Percentiles rank a stretch among this genome's conserved stretches.
Evolutionary conservation across 2,888 invertebrate species (phyloP).

Genomic region (Gandaritis pyraliata): DNA sequence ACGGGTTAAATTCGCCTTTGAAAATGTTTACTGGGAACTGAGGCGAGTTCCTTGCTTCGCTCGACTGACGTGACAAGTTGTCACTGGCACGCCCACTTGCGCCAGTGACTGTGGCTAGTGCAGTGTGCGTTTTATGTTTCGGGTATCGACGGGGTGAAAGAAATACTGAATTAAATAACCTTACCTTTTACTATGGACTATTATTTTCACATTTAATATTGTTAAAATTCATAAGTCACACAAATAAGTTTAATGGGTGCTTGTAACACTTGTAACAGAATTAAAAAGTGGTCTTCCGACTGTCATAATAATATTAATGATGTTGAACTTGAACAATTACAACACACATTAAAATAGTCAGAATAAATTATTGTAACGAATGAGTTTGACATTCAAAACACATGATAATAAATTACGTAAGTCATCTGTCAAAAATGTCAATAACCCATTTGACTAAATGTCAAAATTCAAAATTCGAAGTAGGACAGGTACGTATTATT

Average conservation of each 20-base stretch:
- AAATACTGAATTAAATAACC: conserved; percentile 3
- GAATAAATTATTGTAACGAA: conserved; percentile 22
- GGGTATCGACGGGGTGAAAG: conserved; percentile 15
- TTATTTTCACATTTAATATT: too few species aligned
- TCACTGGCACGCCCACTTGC: conserved; percentile 51
- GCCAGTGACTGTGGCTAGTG: conserved; percentile 32
- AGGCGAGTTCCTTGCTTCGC: conserved; percentile 50
- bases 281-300: too few species aligned
- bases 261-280: not conserved
- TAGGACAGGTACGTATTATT: conserved; percentile 10
- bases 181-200: too few species aligned
- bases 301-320: too few species aligned
- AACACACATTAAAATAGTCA: not conserved
- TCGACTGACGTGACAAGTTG: conserved; percentile 60
- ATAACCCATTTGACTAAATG: conserved; percentile 39
- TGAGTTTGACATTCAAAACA: conserved; percentile 34
- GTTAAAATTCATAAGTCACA: too few species aligned
- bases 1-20: conserved; percentile 53
- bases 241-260: not conserved
- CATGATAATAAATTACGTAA: conserved; percentile 35
- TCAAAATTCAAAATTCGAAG: conserved; percentile 14
- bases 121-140: conserved; percentile 26
- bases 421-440: conserved; percentile 46
- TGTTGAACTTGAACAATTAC: not conserved
- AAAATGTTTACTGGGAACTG: conserved; percentile 51